phyloP scores from a whole-genome alignment of 2,888 invertebrate genomes.

The Pocota personata region DNA sequence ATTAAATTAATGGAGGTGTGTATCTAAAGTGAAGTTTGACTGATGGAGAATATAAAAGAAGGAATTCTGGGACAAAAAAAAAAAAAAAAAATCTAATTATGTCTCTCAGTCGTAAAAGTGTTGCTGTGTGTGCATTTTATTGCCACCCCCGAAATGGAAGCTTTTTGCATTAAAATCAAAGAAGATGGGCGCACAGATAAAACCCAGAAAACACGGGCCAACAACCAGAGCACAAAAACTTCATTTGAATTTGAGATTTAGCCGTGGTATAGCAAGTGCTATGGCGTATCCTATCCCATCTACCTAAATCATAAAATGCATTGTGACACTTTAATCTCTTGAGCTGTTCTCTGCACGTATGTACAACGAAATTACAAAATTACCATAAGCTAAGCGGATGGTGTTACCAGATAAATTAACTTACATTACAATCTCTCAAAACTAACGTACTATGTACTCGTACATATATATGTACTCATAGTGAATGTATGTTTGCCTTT shows the following conservation, averaged over 20 bases:
- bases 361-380: slow-evolving; percentile 47
- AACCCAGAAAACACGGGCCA: slow-evolving; percentile 31
- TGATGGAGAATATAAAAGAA: slow-evolving; percentile 27
- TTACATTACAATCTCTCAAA: too few species aligned
- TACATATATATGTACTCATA: too few species aligned
- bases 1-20: slow-evolving; percentile 46
- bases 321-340: slow-evolving; percentile 51
- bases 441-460: too few species aligned
- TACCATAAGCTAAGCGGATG: slow-evolving; percentile 22
- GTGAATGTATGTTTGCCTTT: too few species aligned
- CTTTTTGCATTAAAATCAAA: slow-evolving; percentile 58
- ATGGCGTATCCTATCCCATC: slow-evolving; percentile 17
- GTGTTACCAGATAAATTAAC: slow-evolving; percentile 28
- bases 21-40: slow-evolving; percentile 13
- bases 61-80: slow-evolving; percentile 27
- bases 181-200: slow-evolving; percentile 37
- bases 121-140: slow-evolving; percentile 48
- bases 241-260: slow-evolving; percentile 70
- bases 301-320: slow-evolving; percentile 51
- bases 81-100: slow-evolving; percentile 59
- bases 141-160: slow-evolving; percentile 58
- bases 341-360: slow-evolving; percentile 47
- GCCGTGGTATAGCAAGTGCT: slow-evolving; percentile 44
- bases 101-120: slow-evolving; percentile 49
- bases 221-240: slow-evolving; percentile 17